Percentiles rank a stretch among this genome's conserved stretches.
phyloP scores from a whole-genome alignment of 2,113 vertebrate genomes.

The Marcusenius ussheri region DNA sequence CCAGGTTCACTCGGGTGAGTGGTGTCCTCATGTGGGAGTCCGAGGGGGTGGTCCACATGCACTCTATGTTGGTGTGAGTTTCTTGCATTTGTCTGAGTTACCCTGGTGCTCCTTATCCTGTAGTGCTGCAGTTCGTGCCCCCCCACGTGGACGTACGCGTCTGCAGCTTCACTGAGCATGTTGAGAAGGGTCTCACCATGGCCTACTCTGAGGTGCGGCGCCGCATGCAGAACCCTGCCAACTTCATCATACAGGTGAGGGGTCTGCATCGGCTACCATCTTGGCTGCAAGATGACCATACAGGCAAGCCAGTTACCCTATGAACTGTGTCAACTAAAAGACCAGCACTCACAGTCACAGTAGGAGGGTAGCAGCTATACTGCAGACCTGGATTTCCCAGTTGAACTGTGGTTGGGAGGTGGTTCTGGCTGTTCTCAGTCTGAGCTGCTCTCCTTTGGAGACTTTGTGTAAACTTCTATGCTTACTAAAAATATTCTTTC shows the following conservation, averaged over 20 bases:
- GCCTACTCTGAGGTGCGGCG: conserved; percentile 72
- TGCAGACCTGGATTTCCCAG: background rate
- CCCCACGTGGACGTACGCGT: conserved; percentile 72
- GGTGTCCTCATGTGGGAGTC: background rate
- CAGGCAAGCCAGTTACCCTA: background rate
- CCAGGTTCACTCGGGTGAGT: conserved; percentile 79
- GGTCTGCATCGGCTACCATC: background rate
- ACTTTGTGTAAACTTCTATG: background rate
- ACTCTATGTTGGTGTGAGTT: background rate
- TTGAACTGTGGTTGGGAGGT: background rate
- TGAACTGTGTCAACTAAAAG: background rate
- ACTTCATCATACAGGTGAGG: conserved; percentile 78
- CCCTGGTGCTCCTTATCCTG: background rate
- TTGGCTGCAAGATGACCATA: background rate
- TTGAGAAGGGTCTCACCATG: conserved; percentile 76
- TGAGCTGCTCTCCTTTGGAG: background rate
- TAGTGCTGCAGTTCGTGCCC: conserved; percentile 92
- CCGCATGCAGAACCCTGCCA: conserved; percentile 58
- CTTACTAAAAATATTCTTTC: background rate
- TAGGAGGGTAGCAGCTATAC: background rate
- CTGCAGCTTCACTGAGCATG: conserved; percentile 80
- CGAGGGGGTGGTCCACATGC: background rate
- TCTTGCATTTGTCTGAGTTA: background rate
- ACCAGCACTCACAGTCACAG: background rate
- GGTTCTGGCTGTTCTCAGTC: background rate